These are phyloP conservation scores for Mystacornis crossleyi DNA, from an alignment of 2,113 vertebrate species.

Conservation along the genomic window DNA sequence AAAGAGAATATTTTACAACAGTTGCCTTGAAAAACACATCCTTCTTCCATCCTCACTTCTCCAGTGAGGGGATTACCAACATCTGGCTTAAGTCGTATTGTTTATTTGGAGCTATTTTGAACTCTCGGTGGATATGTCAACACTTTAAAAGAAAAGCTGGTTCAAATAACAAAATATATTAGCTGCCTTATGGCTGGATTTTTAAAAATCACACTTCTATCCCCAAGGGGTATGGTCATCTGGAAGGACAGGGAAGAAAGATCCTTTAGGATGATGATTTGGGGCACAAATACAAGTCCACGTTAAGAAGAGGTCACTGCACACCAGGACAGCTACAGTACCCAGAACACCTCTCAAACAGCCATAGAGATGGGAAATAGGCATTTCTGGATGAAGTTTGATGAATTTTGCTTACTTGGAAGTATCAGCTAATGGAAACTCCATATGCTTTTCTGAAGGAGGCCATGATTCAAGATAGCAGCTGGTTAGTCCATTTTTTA, in stretches of 20 bases:
- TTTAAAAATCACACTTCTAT: neutral
- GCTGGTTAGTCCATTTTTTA: neutral
- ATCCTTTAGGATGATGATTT: neutral
- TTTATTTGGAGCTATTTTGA: neutral
- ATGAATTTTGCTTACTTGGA: neutral
- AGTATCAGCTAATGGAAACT: neutral
- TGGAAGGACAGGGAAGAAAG: neutral
- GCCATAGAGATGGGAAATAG: neutral
- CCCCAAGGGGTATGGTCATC: neutral
- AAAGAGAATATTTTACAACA: neutral
- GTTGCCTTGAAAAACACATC: neutral
- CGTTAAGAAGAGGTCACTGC: neutral
- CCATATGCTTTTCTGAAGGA: neutral
- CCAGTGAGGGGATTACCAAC: neutral
- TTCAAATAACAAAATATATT: neutral
- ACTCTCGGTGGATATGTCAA: neutral
- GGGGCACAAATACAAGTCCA: neutral
- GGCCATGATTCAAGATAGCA: neutral
- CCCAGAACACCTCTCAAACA: neutral
- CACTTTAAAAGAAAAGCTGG: neutral
- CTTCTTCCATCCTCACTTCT: neutral
- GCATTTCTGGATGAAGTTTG: neutral
- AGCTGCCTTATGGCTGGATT: neutral
- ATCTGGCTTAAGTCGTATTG: accelerated
- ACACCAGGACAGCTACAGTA: neutral